Percentiles rank a stretch among this genome's conserved stretches.
phyloP scores from a whole-genome alignment of 1,140 invertebrate genomes.

The Drosophila burlai region DNA sequence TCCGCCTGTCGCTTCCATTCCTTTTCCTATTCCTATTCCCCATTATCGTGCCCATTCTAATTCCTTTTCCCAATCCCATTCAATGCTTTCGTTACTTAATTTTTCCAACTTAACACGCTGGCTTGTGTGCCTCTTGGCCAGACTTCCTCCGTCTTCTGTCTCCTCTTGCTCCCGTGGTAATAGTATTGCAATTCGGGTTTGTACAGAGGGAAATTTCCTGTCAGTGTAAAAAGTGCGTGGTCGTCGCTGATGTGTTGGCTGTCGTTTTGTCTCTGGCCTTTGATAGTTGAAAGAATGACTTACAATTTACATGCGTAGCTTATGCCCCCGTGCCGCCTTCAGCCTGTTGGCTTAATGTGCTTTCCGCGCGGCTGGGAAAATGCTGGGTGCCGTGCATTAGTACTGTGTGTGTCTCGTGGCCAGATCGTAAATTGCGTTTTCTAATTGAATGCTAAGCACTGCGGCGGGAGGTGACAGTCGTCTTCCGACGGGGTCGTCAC shows the following conservation, averaged over 20 bases:
- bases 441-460: conserved; percentile 78
- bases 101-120: conserved; percentile 68
- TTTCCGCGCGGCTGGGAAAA: conserved; percentile 45
- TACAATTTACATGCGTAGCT: conserved; percentile 83
- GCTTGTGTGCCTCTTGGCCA: conserved; percentile 58
- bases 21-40: conserved; percentile 28
- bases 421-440: conserved; percentile 76
- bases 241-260: conserved; percentile 2
- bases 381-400: conserved; percentile 59
- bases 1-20: conserved; percentile 37
- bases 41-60: conserved; percentile 26
- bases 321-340: conserved; percentile 77
- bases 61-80: conserved; percentile 62
- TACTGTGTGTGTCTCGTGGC: conserved; percentile 68
- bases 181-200: conserved; percentile 57
- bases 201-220: conserved; percentile 5
- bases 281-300: conserved; percentile 83
- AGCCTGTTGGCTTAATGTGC: conserved; percentile 74
- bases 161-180: neutral
- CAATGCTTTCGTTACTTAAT: conserved; percentile 80
- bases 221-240: conserved; percentile 59
- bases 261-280: conserved; percentile 21
- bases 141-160: neutral
- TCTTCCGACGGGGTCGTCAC: conserved; percentile 39
- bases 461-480: conserved; percentile 55